Conservation (phyloP, 2,113 vertebrate genomes). For the Daubentonia madagascariensis region DNA sequence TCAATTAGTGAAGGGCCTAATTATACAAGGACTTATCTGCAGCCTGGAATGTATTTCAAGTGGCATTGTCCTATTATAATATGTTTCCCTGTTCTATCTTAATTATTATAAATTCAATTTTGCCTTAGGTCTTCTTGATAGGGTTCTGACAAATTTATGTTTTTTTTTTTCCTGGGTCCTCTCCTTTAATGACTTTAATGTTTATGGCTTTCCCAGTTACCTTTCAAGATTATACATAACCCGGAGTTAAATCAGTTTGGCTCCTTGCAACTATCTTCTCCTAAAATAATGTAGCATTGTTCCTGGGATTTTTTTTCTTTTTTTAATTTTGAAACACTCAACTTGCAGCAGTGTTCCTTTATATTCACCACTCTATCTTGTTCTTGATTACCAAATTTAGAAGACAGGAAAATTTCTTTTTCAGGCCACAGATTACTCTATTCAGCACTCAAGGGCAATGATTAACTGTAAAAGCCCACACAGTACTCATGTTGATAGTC, state of each 20-base stretch:
- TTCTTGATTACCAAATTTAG: conserved; percentile 45
- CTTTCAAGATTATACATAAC: neutral
- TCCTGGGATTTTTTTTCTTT: neutral
- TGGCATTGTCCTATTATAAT: neutral
- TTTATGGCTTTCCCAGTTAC: neutral
- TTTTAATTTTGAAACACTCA: neutral
- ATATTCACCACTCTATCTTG: conserved; percentile 30
- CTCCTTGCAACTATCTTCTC: neutral
- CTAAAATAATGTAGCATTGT: neutral
- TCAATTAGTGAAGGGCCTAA: neutral
- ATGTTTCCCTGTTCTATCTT: neutral
- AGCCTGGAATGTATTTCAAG: neutral
- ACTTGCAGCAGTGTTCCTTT: conserved; percentile 15
- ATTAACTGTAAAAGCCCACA: conserved; percentile 65
- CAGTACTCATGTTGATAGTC: conserved; percentile 20
- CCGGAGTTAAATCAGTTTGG: neutral
- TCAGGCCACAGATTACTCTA: conserved; percentile 45
- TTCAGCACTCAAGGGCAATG: conserved; percentile 58
- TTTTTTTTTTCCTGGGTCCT: neutral
- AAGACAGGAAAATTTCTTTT: conserved; percentile 53
- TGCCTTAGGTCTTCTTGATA: neutral
- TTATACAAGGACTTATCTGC: neutral
- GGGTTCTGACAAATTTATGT: neutral
- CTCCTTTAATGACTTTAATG: neutral
- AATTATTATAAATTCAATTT: neutral